Evolutionary conservation across 1,140 invertebrate genomes (phyloP), one percentile per base, ranked within the genome.

Genomic region (Penaeus chinensis): DNA sequence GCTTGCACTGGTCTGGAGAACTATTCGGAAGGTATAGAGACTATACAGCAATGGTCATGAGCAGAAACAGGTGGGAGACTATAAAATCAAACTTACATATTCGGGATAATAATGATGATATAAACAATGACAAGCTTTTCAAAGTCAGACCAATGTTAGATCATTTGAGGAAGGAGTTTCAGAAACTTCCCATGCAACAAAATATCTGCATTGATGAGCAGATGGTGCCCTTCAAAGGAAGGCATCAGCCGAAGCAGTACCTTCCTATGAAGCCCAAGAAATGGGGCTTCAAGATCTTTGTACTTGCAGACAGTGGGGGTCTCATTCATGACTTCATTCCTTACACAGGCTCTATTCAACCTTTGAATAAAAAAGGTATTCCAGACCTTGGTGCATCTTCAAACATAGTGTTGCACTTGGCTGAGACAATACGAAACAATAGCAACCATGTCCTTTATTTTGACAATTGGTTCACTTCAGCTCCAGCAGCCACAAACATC

Each of bases 391-490:
- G 89, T 60, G 89, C 90, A 77, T 89, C 85, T 83, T 81, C 82
- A 66, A 91, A 90, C 87, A 84, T 89, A 62, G 89, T 91, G 13
- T 71, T 91, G 60, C 71, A 82, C 2, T 80, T 91, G 65, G 77
- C 85, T 63, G 61, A 80, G 78, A 80, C 78, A 80, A 80, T 80
- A 80, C 78, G 5, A 80, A 60, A 18, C 60, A 27, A 87, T 62
- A 62, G 47, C 27, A 90, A 91, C 65, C 83, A 91, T 47, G n/a
- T n/a, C n/a, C 61, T 91, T 54, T 91, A 76, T 82, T 91, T 91
- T 90, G 89, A 91, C 82, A 91, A 91, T 82, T 91, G 84, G 89
- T 91, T 91, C 66, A 81, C 66, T 78, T 90, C 90, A 79, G 24
- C 85, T 76, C 82, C 77, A 61, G 89, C 90, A n/a, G 76, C 85